phyloP scores from a whole-genome alignment of 1,140 invertebrate species.

The Drosophila busckii region DNA sequence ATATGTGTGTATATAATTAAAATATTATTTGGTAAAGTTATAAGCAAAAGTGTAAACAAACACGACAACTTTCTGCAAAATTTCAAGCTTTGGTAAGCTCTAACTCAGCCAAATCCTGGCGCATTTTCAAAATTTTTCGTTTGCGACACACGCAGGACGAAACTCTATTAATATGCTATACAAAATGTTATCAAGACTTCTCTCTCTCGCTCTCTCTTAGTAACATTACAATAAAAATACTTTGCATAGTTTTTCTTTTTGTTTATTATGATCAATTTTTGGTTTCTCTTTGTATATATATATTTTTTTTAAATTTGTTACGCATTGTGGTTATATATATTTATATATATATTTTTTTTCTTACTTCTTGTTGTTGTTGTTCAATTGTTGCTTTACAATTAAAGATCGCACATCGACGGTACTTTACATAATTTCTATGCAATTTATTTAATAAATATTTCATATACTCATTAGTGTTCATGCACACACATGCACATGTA shows the following conservation, averaged over 20 bases:
- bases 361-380: conserved; percentile 20
- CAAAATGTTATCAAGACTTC: too few relatives aligned
- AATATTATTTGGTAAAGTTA: too few relatives aligned
- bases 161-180: too few relatives aligned
- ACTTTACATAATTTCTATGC: conserved; percentile 66
- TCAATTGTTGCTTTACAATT: conserved; percentile 58
- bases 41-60: too few relatives aligned
- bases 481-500: conserved; percentile 34
- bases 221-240: not conserved
- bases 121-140: too few relatives aligned
- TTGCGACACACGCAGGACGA: too few relatives aligned
- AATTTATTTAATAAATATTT: conserved; percentile 62
- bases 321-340: conserved; percentile 68
- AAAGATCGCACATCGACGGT: conserved; percentile 41
- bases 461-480: conserved; percentile 54
- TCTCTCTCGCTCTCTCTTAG: too few relatives aligned
- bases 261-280: conserved; percentile 65
- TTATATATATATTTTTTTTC: conserved; percentile 32
- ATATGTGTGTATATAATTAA: too few relatives aligned
- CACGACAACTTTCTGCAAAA: too few relatives aligned
- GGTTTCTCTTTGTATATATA: conserved; percentile 46
- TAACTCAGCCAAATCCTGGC: too few relatives aligned
- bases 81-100: too few relatives aligned
- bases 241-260: conserved; percentile 39
- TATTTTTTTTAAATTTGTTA: too few relatives aligned